A percentile compares a stretch with the other conserved stretches of the same genome.
These are phyloP conservation scores for Melipona quadrifasciata DNA, from an alignment of 1,140 invertebrate genomes.

Conservation along the genomic window DNA sequence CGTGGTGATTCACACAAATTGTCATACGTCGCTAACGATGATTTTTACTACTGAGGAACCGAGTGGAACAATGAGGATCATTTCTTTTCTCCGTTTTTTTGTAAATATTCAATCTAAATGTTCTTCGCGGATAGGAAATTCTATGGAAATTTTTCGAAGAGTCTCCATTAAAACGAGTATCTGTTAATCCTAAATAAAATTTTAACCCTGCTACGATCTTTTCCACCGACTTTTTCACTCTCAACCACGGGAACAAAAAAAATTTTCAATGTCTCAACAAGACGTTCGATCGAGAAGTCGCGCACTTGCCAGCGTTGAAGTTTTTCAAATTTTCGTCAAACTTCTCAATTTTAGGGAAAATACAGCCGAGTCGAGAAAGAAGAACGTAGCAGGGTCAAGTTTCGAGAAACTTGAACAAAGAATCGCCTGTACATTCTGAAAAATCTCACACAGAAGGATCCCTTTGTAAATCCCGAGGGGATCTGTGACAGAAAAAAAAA, in stretches of 20 bases:
- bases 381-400: too few species aligned
- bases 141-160: background rate
- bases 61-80: background rate
- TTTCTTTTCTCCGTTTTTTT: background rate
- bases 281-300: too few species aligned
- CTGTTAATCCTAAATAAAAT: background rate
- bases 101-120: background rate
- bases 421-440: background rate
- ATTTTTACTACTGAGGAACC: background rate
- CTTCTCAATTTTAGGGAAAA: too few species aligned
- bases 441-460: background rate
- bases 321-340: too few species aligned
- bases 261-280: too few species aligned
- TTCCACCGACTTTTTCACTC: too few species aligned
- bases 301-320: too few species aligned
- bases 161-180: background rate
- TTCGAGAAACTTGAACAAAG: background rate
- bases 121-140: background rate
- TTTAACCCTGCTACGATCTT: background rate
- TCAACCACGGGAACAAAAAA: too few species aligned
- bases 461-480: background rate
- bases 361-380: too few species aligned
- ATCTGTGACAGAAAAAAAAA: background rate
- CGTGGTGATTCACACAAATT: background rate
- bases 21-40: background rate